Conservation (phyloP, 2,888 invertebrate species). For the Zhuqinia jingwanae region DNA sequence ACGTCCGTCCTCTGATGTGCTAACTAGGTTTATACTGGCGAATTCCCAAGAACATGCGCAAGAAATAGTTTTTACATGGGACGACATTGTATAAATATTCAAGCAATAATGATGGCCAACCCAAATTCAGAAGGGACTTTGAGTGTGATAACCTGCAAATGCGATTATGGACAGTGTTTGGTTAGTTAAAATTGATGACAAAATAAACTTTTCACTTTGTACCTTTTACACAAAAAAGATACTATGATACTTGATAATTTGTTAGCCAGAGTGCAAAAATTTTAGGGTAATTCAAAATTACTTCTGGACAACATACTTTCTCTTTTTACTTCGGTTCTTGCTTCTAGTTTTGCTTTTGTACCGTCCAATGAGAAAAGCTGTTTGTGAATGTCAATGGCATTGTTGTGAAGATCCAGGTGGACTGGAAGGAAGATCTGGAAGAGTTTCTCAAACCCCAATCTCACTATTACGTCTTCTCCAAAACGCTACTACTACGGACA, state of each 20-base stretch:
- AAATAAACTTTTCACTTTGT: background rate
- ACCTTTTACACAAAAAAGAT: background rate
- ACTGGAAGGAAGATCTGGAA: no score
- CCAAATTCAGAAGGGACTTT: background rate
- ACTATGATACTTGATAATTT: background rate
- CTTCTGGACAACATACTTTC: background rate
- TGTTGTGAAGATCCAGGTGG: background rate
- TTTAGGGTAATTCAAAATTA: background rate
- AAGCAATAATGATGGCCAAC: background rate
- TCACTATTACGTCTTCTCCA: no score
- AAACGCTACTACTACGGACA: no score
- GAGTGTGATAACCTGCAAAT: background rate
- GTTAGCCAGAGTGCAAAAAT: background rate
- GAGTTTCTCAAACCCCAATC: no score
- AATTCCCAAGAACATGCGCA: background rate
- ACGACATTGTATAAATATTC: background rate
- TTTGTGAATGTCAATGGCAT: background rate
- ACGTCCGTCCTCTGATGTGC: no score
- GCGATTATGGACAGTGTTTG: background rate
- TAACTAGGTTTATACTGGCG: background rate
- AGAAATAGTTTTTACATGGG: background rate
- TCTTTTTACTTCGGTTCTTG: background rate
- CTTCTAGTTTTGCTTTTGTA: background rate
- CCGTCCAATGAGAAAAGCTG: background rate
- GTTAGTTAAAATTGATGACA: background rate